These are phyloP conservation scores for Eristalis arbustorum DNA, from an alignment of 2,888 invertebrate species.

Conservation along the genomic window DNA sequence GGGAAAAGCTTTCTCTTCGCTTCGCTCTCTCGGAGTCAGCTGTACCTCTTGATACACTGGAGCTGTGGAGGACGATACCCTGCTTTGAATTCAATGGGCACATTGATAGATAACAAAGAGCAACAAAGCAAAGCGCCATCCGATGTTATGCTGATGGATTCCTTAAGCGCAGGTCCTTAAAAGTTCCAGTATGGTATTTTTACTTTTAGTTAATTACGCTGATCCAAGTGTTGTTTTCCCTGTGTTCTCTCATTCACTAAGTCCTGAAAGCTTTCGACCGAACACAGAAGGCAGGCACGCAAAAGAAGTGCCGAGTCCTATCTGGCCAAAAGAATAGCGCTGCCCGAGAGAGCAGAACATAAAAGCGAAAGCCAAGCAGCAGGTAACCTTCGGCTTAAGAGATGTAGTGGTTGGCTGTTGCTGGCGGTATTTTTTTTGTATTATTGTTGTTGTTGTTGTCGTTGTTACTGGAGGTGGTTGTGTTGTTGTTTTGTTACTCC, in stretches of 20 bases:
- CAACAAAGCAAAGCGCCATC: slow-evolving; percentile 31
- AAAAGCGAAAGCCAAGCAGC: slow-evolving; percentile 53
- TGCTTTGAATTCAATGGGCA: slow-evolving; percentile 25
- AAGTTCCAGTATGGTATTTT: slow-evolving; percentile 29
- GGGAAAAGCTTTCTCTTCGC: slow-evolving; percentile 32
- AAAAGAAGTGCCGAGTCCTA: background rate
- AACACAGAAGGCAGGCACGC: slow-evolving; percentile 1
- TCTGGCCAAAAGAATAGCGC: background rate
- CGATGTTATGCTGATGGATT: slow-evolving; percentile 23
- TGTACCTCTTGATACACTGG: background rate
- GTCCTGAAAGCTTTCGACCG: slow-evolving; percentile 38
- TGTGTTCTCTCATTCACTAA: slow-evolving; percentile 22
- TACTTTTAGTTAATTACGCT: slow-evolving; percentile 38
- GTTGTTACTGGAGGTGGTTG: background rate
- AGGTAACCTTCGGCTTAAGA: slow-evolving; percentile 54
- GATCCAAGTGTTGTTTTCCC: slow-evolving; percentile 35
- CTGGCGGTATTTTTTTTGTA: background rate
- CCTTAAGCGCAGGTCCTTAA: slow-evolving; percentile 58
- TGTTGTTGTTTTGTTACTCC: slow-evolving; percentile 39
- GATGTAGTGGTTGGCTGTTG: slow-evolving; percentile 12
- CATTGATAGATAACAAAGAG: slow-evolving; percentile 50
- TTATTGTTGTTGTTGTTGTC: background rate
- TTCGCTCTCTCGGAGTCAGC: slow-evolving; percentile 24
- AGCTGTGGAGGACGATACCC: slow-evolving; percentile 11
- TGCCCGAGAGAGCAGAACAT: slow-evolving; percentile 33